Percentiles rank a stretch among this genome's conserved stretches.
phyloP scores from a whole-genome alignment of 2,797 vertebrate species.

The Onychomys torridus region DNA sequence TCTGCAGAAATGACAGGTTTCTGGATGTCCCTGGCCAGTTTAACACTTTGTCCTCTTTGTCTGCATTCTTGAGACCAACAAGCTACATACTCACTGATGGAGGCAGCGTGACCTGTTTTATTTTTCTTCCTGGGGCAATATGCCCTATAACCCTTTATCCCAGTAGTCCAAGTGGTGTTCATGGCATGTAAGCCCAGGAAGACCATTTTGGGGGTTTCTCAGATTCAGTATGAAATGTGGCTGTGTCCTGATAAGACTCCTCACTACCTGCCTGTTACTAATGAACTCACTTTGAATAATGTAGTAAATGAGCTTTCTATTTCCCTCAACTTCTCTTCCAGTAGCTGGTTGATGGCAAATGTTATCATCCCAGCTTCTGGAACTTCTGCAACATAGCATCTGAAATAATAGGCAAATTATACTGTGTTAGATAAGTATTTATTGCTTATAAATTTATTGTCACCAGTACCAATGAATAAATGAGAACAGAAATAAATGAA shows the following conservation, averaged over 20 bases:
- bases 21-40: neutral
- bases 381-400: neutral
- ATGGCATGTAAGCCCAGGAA: neutral
- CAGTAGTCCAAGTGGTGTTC: neutral
- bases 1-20: neutral
- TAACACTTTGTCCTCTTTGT: too few relatives aligned
- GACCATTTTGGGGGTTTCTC: neutral
- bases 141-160: neutral
- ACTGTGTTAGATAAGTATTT: neutral
- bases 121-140: too few relatives aligned
- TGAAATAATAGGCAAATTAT: neutral
- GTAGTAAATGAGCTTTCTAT: neutral
- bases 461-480: neutral
- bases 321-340: neutral
- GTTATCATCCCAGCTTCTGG: neutral
- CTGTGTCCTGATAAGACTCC: too few relatives aligned
- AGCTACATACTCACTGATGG: neutral
- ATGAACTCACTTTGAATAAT: neutral
- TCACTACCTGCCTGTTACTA: neutral
- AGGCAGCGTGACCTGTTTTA: neutral
- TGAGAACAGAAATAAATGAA: neutral
- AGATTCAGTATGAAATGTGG: neutral
- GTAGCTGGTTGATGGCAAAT: neutral
- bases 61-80: neutral
- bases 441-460: constrained; percentile 11